A percentile compares a stretch with the other conserved stretches of the same genome.
phyloP scores from a whole-genome alignment of 2,113 vertebrate species.

The Beaufortia kweichowensis region DNA sequence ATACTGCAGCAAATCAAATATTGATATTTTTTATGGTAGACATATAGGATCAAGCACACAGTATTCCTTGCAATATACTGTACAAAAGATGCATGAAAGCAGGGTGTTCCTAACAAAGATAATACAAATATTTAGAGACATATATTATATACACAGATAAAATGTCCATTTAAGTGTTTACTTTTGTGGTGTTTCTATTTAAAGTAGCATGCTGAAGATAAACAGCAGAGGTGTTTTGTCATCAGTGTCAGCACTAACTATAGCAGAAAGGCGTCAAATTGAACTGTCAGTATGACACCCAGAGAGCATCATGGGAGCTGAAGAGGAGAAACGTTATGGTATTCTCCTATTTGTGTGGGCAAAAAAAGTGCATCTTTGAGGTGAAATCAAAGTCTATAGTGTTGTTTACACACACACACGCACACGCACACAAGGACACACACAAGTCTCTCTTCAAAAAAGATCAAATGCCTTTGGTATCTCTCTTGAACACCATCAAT shows the following conservation, averaged over 20 bases:
- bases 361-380: slow-evolving; percentile 31
- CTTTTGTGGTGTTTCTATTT: background rate
- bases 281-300: slow-evolving; percentile 33
- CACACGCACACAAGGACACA: slow-evolving; percentile 12
- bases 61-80: too few relatives aligned
- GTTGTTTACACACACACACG: slow-evolving; percentile 38
- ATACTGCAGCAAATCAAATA: too few relatives aligned
- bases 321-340: slow-evolving; percentile 13
- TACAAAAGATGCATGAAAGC: too few relatives aligned
- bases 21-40: too few relatives aligned
- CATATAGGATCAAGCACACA: too few relatives aligned
- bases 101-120: too few relatives aligned
- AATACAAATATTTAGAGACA: too few relatives aligned
- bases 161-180: background rate
- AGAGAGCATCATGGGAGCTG: background rate
- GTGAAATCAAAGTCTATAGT: slow-evolving; percentile 42
- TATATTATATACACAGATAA: too few relatives aligned
- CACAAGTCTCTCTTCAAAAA: background rate
- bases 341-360: slow-evolving; percentile 4
- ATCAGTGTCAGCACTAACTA: slow-evolving; percentile 24
- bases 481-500: slow-evolving; percentile 23
- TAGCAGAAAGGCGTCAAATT: slow-evolving; percentile 30
- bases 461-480: slow-evolving; percentile 28
- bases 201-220: background rate
- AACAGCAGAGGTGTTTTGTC: slow-evolving; percentile 10